Conservation (phyloP, 1,140 invertebrate genomes). For the Melitaea cinxia region DNA sequence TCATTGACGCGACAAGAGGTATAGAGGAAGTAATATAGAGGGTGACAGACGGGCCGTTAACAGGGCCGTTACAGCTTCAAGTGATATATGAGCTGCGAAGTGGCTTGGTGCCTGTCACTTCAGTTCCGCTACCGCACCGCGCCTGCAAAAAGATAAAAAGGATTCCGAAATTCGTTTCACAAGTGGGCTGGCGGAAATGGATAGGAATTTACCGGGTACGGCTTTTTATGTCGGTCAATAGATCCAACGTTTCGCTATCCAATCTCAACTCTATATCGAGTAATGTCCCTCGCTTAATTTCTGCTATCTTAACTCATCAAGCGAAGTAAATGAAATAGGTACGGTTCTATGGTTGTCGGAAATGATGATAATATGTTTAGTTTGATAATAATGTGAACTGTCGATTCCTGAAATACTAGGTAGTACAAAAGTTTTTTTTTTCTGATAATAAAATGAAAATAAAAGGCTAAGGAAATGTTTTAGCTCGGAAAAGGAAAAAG, state of each 20-base stretch:
- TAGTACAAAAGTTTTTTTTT: background rate
- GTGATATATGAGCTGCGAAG: constrained; percentile 78
- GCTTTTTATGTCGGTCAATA: constrained; percentile 71
- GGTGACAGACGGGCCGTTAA: constrained; percentile 74
- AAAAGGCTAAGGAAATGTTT: background rate
- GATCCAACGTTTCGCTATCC: constrained; percentile 73
- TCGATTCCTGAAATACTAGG: background rate
- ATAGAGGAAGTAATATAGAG: constrained; percentile 60
- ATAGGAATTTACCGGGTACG: constrained; percentile 69
- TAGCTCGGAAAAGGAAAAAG: constrained; percentile 2
- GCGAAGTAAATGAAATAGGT: constrained; percentile 10
- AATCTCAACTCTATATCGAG: constrained; percentile 76
- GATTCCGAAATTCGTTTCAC: constrained; percentile 76
- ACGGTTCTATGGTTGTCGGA: constrained; percentile 6
- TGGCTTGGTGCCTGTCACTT: constrained; percentile 75
- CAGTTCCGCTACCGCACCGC: constrained; percentile 57
- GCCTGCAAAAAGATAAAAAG: constrained; percentile 75
- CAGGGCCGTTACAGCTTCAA: constrained; percentile 68
- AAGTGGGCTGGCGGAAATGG: constrained; percentile 75
- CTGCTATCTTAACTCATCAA: constrained; percentile 45
- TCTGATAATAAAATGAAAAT: no score
- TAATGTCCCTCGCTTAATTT: constrained; percentile 73
- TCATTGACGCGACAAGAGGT: constrained; percentile 50
- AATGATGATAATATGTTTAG: constrained; percentile 23
- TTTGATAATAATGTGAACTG: background rate